Evolutionary conservation across 2,113 vertebrate species (phyloP), one percentile per base, ranked within the genome.

Genomic region (Lepus timidus): DNA sequence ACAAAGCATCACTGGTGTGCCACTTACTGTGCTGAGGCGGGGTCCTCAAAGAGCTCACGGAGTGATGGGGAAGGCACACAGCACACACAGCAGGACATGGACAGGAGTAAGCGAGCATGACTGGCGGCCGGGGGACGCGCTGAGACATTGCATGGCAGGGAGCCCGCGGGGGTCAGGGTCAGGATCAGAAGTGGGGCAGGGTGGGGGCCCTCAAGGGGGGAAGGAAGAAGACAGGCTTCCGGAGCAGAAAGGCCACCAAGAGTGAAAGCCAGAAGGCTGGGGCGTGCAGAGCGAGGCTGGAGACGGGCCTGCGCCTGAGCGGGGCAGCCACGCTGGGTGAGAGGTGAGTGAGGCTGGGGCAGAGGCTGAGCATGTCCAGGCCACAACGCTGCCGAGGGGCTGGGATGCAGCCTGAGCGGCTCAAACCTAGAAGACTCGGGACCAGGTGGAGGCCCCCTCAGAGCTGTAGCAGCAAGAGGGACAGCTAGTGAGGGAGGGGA

Each of bases 221-320:
- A 19, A 78, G 14, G 80, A 83, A 87, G 71, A 68, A 90, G 51
- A n/a, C 31, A 20, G 2, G 2, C 25, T 8, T 2, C 70, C 31
- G 52, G 31, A 79, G 22, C 22, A 22, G 80, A 58, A 78, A 74
- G 11, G 3, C 11, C 61, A n/a, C 62, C 19, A 29, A 73, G 9
- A 7, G 71, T 33, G 65, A 78, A 64, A 58, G 49, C 49, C 3
- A 3, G 29, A 65, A 70, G 29, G 13, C 39, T 65, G 52, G 61
- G 22, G 27, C 6, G 4, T 23, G 16, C 64, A 67, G 25, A 2
- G 20, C 0, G 3, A 87, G 39, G 49, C 44, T 20, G 17, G 5
- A 20, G 29, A n/a, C 20, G 19, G 27, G 16, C 29, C 29, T 0
- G 3, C 0, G 1, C 4, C 3, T 4, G 27, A 13, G 61, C 31